Base-by-base conservation (phyloP, 1,140 invertebrate species). In the Sarcophaga peregrina region DNA sequence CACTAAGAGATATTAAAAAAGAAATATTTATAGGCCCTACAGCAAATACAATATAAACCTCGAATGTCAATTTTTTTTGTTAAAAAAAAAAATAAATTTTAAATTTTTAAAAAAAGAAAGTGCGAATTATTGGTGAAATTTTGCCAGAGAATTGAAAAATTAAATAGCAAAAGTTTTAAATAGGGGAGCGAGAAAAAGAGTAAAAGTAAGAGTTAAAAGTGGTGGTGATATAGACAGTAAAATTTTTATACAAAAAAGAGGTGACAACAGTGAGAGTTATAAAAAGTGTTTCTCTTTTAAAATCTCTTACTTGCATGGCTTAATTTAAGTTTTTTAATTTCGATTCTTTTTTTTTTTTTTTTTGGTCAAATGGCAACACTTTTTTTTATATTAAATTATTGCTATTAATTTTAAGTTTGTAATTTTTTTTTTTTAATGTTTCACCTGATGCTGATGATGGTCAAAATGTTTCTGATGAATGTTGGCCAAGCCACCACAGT, bases 401-500 rank as follows among this genome's bases (percentile, higher is more conserved):
- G 7, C 9, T 68, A 58, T 6, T 20, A 25, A 25, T 68, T 25
- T 17, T 9, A 68, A 20, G 62, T 7, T 2, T 37, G 1, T 37
- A 37, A 37, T 68, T 20, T 0, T 68, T 68, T 5, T 13, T 52
- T 68, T 68, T 68, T 68, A 20, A 20, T 20, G 7, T 68, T 68
- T 68, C 88, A 89, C 87, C 87, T 89, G 87, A 89, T 89, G 83
- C 48, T 76, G 85, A 85, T 87, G 86, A 89, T 89, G 87, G 85
- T 89, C 87, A 85, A 85, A 50, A 62, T 81, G 52, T 15, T 48
- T 83, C 46, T 83, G 54, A 54, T 74, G 52, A 17, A 54, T 76
- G 76, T 48, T 37, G 7, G 11, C 83, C 82, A 85, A 87, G 87
- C 58, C 82, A 84, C 84, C 86, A 37, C 25, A 37, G 4, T 37